Evolutionary conservation across 2,113 vertebrate genomes (phyloP), one percentile per base, ranked within the genome.

Genomic region (Delphinapterus leucas): DNA sequence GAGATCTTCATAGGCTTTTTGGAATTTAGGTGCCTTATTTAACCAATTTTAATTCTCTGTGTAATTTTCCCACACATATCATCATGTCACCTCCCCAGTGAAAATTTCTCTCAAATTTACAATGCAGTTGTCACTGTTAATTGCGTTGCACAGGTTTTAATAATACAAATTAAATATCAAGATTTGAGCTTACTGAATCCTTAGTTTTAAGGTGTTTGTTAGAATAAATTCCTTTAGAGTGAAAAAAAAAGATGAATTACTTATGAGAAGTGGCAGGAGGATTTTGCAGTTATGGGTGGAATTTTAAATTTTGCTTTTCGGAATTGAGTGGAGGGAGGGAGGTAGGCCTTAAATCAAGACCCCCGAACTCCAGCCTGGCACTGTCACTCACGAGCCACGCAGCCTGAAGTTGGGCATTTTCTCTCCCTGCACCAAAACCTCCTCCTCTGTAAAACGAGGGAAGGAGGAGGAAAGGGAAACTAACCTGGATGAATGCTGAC

Each of bases 171-270:
- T 49, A 93, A 49, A 47, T 33, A 77, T 18, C 28, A 71, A 31
- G 60, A 63, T 13, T 87, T 49, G 63, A 82, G 38, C 5, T 41
- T 88, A 49, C 7, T 74, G 26, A 96, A 41, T 94, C 26, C 53
- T 94, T 92, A 47, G 91, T 95, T 88, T 92, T 60, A 95, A 95
- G 15, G 36, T 81, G 6, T 82, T 95, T 80, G 41, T 38, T 83
- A 73, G 71, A 92, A 87, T 63, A 93, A 90, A 90, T 81, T 90
- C 20, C 11, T 80, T 83, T 93, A 71, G 23, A 21, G 10, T 89
- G 0, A 44, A 74, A 61, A 53, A 61, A 53, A 65, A 70, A 38
- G 8, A 65, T 47, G 31, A 65, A n/a, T 23, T 38, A 8, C 21
- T 82, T 2, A 55, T 86, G 38, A 93, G 67, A 55, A 84, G 10